These are phyloP conservation scores for Balearica regulorum DNA, from an alignment of 2,797 vertebrate species.

Conservation along the genomic window DNA sequence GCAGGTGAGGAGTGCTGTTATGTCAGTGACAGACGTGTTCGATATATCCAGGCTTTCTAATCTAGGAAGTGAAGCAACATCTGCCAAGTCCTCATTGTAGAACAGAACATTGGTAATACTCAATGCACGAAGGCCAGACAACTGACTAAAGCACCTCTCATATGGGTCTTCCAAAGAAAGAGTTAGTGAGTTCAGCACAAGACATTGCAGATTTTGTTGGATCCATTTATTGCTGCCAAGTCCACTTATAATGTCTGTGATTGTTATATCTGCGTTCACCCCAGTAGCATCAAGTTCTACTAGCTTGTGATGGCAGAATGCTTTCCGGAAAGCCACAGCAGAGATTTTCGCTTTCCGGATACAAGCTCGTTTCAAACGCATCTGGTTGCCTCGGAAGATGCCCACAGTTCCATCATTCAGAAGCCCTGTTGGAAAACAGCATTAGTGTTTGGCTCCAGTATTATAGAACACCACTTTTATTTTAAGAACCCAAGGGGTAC, in stretches of 20 bases:
- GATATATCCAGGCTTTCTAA: slow-evolving; percentile 97
- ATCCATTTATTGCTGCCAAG: slow-evolving; percentile 93
- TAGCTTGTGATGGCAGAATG: slow-evolving; percentile 92
- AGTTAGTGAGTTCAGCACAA: slow-evolving; percentile 92
- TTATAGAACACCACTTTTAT: not conserved
- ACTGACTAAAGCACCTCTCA: slow-evolving; percentile 85
- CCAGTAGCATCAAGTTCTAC: slow-evolving; percentile 93
- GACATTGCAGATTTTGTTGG: slow-evolving; percentile 91
- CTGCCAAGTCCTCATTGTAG: slow-evolving; percentile 91
- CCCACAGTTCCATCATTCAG: slow-evolving; percentile 94
- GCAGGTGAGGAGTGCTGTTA: slow-evolving; percentile 89
- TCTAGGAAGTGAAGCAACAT: slow-evolving; percentile 89
- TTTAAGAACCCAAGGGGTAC: not conserved
- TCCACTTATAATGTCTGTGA: slow-evolving; percentile 93
- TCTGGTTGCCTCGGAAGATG: slow-evolving; percentile 90
- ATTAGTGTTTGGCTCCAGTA: not conserved
- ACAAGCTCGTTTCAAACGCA: slow-evolving; percentile 91
- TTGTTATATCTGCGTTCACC: slow-evolving; percentile 96
- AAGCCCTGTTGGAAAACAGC: slow-evolving; percentile 78
- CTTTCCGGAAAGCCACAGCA: slow-evolving; percentile 92
- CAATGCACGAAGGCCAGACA: slow-evolving; percentile 88
- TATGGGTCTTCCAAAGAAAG: slow-evolving; percentile 93
- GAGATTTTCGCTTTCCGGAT: slow-evolving; percentile 95
- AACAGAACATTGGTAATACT: slow-evolving; percentile 96
- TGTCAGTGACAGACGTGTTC: slow-evolving; percentile 97